Conservation (phyloP, 2,888 invertebrate species). For the Polyommatus iphigenia region DNA sequence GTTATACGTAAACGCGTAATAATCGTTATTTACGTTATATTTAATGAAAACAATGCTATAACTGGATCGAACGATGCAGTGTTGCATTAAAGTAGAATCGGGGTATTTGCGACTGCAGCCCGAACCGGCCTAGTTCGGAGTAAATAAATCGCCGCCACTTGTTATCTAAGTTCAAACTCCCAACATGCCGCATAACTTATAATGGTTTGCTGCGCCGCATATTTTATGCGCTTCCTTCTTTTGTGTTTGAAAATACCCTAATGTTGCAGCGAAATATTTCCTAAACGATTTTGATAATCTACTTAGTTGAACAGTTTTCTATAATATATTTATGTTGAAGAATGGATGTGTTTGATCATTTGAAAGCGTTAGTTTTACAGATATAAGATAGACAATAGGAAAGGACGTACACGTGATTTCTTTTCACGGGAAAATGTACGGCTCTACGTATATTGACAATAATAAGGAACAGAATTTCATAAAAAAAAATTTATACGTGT, state of each 20-base stretch:
- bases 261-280: not conserved
- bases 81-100: not conserved
- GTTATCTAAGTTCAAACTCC: conserved; percentile 27
- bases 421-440: not conserved
- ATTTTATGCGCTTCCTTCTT: conserved; percentile 8
- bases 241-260: not conserved
- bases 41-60: no score
- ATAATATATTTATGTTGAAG: no score
- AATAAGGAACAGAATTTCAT: not conserved
- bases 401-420: no score
- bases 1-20: no score
- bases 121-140: not conserved
- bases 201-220: conserved; percentile 17
- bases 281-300: no score
- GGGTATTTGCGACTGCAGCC: conserved; percentile 7
- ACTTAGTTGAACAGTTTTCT: no score
- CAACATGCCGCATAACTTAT: conserved; percentile 21
- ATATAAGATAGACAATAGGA: no score
- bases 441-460: not conserved
- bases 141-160: conserved; percentile 23
- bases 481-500: not conserved
- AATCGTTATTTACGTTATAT: no score
- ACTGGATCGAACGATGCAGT: not conserved
- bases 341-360: no score
- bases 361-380: no score